phyloP scores from a whole-genome alignment of 2,888 invertebrate genomes.

The Hyposoter didymator region DNA sequence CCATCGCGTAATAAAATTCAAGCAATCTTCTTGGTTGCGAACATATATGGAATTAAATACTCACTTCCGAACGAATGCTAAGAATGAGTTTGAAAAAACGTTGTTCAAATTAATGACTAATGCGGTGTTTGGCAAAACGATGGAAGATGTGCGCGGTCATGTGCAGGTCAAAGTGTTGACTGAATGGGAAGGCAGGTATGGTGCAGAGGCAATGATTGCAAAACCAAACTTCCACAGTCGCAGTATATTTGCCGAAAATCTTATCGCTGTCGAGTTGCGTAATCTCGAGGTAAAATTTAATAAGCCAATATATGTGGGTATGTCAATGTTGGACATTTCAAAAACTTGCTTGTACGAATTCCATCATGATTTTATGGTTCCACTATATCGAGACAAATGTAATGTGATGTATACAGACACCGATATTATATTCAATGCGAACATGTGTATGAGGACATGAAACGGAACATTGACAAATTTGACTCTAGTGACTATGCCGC shows the following conservation, averaged over 20 bases:
- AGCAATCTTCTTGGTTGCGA: background rate
- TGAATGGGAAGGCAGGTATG: background rate
- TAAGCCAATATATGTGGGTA: conserved; percentile 63
- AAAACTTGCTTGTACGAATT: conserved; percentile 65
- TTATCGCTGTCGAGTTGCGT: conserved; percentile 51
- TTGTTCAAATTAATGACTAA: background rate
- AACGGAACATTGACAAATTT: conserved; percentile 54
- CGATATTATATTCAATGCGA: conserved; percentile 75
- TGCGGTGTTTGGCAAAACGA: background rate
- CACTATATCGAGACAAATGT: conserved; percentile 28
- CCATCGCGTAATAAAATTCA: background rate
- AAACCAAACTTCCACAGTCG: conserved; percentile 5
- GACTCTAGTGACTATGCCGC: conserved; percentile 18
- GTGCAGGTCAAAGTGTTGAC: background rate
- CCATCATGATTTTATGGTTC: conserved; percentile 58
- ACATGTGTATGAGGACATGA: conserved; percentile 77
- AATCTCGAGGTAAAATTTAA: conserved; percentile 44
- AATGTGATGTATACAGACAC: conserved; percentile 74
- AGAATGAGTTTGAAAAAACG: background rate
- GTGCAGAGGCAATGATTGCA: background rate
- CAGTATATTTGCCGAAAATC: conserved; percentile 6
- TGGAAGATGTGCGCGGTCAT: background rate
- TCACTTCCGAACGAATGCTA: background rate
- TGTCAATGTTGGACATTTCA: conserved; percentile 40
- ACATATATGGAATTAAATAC: background rate